These are phyloP conservation scores for Proteles cristata DNA, from an alignment of 2,113 vertebrate species.

Conservation along the genomic window DNA sequence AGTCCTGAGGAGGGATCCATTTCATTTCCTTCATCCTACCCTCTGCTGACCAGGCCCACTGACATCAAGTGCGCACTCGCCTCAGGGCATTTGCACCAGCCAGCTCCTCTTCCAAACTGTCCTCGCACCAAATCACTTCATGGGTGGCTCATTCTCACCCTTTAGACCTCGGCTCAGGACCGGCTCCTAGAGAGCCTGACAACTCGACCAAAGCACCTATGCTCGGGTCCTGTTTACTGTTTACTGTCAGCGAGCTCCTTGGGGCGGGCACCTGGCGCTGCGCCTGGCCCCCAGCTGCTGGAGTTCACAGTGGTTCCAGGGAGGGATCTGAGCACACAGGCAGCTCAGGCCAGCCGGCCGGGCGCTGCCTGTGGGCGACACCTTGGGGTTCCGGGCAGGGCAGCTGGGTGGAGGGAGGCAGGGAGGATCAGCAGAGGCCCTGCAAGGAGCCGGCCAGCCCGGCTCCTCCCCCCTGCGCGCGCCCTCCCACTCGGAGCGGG, in stretches of 20 bases:
- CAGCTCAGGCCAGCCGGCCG: neutral
- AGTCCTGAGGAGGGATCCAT: neutral
- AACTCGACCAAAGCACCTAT: rapidly evolving
- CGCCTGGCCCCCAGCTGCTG: rapidly evolving
- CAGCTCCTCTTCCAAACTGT: neutral
- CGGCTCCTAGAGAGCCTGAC: neutral
- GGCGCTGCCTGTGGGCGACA: rapidly evolving
- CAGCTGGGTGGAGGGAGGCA: neutral
- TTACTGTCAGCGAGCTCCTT: neutral
- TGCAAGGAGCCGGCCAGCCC: neutral
- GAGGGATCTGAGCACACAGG: neutral
- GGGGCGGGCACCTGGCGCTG: neutral
- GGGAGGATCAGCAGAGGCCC: neutral
- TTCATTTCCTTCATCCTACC: neutral
- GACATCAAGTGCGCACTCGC: neutral
- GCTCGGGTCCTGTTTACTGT: neutral
- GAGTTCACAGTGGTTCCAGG: neutral
- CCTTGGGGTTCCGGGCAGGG: neutral
- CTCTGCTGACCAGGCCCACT: neutral
- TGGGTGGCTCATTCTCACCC: neutral
- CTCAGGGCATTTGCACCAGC: neutral
- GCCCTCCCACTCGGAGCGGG: neutral
- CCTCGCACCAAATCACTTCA: neutral
- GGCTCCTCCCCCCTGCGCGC: neutral
- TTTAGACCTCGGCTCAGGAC: neutral